Percentiles rank a stretch among this genome's conserved stretches.
phyloP scores from a whole-genome alignment of 2,113 vertebrate genomes.

The Lophochroa leadbeateri region DNA sequence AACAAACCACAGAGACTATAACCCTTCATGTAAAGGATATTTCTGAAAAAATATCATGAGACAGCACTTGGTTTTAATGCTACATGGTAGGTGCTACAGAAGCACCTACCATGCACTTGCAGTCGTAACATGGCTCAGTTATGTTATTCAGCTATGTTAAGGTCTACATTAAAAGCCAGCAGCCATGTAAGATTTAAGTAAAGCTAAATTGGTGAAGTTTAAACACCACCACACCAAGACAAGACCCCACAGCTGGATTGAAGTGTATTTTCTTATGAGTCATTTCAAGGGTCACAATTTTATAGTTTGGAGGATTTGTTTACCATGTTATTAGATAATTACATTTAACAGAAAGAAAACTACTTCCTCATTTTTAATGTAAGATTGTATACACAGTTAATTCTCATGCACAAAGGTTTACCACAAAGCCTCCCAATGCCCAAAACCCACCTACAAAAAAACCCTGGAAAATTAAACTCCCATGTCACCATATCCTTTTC shows the following conservation, averaged over 20 bases:
- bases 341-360: neutral
- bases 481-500: neutral
- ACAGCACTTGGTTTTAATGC: neutral
- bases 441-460: neutral
- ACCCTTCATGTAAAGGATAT: neutral
- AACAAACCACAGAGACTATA: constrained; percentile 12
- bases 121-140: neutral
- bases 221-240: neutral
- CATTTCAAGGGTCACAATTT: neutral
- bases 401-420: neutral
- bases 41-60: neutral
- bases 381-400: neutral
- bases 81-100: neutral
- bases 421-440: neutral
- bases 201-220: neutral
- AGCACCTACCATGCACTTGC: neutral
- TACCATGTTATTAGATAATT: neutral
- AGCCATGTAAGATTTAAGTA: neutral
- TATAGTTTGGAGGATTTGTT: neutral
- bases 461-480: neutral
- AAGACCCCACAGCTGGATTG: neutral
- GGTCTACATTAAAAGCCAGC: neutral
- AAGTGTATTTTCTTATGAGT: neutral
- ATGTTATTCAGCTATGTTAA: neutral
- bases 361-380: neutral